These are phyloP conservation scores for Mustela nigripes DNA, from an alignment of 2,113 vertebrate species.

Conservation along the genomic window DNA sequence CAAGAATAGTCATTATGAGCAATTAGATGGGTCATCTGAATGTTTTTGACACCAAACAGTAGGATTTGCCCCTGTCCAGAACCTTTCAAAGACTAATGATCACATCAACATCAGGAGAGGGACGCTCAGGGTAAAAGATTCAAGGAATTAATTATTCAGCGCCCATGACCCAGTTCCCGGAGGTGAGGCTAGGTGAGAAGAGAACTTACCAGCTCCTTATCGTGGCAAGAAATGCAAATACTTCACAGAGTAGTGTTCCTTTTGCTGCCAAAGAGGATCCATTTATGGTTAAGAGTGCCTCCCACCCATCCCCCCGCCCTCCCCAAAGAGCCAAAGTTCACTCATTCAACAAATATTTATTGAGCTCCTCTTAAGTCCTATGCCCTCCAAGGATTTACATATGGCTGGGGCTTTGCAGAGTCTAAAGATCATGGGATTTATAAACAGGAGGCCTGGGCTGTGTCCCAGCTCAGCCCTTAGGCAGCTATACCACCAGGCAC, in stretches of 20 bases:
- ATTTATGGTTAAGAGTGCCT: constrained; percentile 31
- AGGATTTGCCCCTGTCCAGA: neutral
- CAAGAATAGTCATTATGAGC: neutral
- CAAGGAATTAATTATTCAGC: constrained; percentile 79
- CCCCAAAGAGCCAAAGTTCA: constrained; percentile 7
- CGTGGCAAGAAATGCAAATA: constrained; percentile 67
- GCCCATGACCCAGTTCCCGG: constrained; percentile 75
- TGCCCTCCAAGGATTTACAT: neutral
- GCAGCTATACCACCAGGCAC: neutral
- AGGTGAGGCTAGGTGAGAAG: constrained; percentile 48
- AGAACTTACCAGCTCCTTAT: constrained; percentile 58
- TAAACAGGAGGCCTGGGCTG: neutral
- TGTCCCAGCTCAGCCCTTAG: neutral
- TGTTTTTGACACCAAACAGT: neutral
- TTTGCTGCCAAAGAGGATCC: constrained; percentile 15
- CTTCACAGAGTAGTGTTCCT: constrained; percentile 16
- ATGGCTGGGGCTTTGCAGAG: neutral
- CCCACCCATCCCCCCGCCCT: neutral
- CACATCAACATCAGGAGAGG: neutral
- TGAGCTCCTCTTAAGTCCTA: neutral
- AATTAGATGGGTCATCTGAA: neutral
- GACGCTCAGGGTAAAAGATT: constrained; percentile 33
- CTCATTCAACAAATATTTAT: constrained; percentile 62
- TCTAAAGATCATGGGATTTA: constrained; percentile 6
- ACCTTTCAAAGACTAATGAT: neutral